Percentiles rank a stretch among this genome's conserved stretches.
Conservation (phyloP, 2,113 vertebrate species). For the Grantiella picta region DNA sequence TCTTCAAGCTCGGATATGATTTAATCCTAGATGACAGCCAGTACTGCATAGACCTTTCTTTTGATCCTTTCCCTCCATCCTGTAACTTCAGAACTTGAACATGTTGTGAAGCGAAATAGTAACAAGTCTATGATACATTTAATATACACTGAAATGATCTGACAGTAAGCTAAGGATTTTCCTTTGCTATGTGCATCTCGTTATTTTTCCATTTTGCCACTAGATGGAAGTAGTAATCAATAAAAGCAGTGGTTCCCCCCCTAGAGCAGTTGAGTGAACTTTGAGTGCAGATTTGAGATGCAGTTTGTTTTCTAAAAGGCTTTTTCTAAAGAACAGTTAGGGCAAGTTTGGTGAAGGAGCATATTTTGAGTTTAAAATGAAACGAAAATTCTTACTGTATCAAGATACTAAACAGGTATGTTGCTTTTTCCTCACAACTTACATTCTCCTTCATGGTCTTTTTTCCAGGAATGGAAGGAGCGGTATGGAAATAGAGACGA, state of each 20-base stretch:
- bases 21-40: not conserved
- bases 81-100: not conserved
- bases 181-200: not conserved
- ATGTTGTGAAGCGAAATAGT: not conserved
- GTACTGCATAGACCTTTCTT: not conserved
- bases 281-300: not conserved
- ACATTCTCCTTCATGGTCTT: not conserved
- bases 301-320: not conserved
- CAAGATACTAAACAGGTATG: not conserved
- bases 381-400: not conserved
- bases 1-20: not conserved
- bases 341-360: not conserved
- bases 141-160: not conserved
- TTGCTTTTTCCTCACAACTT: not conserved
- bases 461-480: conserved; percentile 85
- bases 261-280: not conserved
- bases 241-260: not conserved
- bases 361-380: not conserved
- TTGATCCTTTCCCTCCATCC: not conserved
- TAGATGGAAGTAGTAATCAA: conserved; percentile 26
- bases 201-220: not conserved
- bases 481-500: conserved; percentile 87
- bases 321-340: not conserved
- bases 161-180: accelerated
- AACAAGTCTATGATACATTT: not conserved